Conservation (phyloP, 2,797 vertebrate species). For the Mormyrus hasselquistii region DNA sequence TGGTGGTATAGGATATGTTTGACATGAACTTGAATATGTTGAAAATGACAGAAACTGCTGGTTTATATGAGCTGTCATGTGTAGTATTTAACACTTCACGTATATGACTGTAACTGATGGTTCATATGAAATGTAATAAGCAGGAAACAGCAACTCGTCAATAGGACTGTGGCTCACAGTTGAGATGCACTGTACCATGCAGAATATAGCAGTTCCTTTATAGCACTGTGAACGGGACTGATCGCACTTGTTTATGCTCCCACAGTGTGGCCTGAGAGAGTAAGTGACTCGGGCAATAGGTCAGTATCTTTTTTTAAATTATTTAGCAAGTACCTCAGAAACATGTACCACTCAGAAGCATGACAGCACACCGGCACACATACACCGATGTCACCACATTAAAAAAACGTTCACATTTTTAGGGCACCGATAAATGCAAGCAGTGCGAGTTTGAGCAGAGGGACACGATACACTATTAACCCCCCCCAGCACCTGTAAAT, state of each 20-base stretch:
- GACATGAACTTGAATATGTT: not conserved
- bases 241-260: not conserved
- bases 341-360: not conserved
- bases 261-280: not conserved
- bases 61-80: not conserved
- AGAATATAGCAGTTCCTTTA: not conserved
- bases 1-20: not conserved
- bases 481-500: not conserved
- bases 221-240: not conserved
- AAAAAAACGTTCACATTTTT: not conserved
- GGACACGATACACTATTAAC: not conserved
- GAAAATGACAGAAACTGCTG: not conserved
- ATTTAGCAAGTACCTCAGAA: not conserved
- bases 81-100: not conserved
- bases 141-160: not conserved
- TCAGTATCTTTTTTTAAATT: not conserved
- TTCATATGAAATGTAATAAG: not conserved
- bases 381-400: not conserved
- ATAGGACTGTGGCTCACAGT: not conserved
- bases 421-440: not conserved
- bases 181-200: not conserved
- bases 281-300: not conserved
- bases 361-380: not conserved
- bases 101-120: not conserved
- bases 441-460: not conserved